phyloP scores from a whole-genome alignment of 2,888 invertebrate genomes.

The Cacoxenus indagator region DNA sequence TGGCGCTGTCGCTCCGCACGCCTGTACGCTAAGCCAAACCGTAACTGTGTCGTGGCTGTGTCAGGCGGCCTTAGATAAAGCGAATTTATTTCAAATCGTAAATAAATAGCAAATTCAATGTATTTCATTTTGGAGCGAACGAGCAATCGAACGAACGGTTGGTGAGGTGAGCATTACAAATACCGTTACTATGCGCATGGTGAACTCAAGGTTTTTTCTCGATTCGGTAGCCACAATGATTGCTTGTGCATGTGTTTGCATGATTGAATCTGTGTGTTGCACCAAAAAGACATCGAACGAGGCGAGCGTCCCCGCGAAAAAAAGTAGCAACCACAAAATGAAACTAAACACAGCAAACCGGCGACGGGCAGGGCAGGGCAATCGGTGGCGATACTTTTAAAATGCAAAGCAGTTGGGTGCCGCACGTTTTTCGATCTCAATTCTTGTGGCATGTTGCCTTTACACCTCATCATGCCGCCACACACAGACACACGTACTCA shows the following conservation, averaged over 20 bases:
- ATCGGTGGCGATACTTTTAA: background rate
- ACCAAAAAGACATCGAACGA: background rate
- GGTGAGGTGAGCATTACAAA: conserved; percentile 11
- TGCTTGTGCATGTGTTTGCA: background rate
- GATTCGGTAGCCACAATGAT: conserved; percentile 35
- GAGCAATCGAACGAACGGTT: background rate
- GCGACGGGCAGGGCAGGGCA: background rate
- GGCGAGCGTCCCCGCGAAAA: too few species aligned
- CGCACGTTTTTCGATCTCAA: background rate
- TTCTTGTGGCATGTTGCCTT: background rate
- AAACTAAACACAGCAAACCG: background rate
- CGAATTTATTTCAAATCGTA: conserved; percentile 28
- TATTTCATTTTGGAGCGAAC: conserved; percentile 17
- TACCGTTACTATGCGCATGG: conserved; percentile 10
- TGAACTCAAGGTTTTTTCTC: conserved; percentile 3
- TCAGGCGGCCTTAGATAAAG: conserved; percentile 29
- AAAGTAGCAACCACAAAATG: background rate
- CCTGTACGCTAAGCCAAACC: too few species aligned
- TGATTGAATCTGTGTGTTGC: background rate
- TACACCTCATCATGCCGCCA: background rate
- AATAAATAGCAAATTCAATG: conserved; percentile 29
- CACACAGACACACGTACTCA: background rate
- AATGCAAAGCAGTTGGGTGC: conserved; percentile 13
- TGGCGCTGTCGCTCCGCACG: background rate
- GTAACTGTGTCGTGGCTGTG: too few species aligned